Conservation (phyloP, 2,888 invertebrate species). For the Ormia ochracea region DNA sequence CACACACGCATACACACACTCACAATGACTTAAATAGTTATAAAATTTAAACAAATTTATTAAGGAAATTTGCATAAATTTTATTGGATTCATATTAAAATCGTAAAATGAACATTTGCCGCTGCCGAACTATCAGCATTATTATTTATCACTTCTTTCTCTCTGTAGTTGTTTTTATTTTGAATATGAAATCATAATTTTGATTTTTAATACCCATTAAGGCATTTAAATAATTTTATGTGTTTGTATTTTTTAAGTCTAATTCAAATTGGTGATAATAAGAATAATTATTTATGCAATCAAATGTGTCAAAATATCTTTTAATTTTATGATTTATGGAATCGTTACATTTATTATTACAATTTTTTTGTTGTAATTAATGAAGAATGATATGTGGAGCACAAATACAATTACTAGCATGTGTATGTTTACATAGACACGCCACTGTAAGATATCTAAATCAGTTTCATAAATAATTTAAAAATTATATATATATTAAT, state of each 20-base stretch:
- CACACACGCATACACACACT: background rate
- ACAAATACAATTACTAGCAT: background rate
- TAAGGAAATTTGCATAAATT: conserved; percentile 51
- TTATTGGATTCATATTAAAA: conserved; percentile 26
- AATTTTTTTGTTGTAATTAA: background rate
- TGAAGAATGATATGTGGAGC: background rate
- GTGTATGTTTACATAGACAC: too few relatives aligned
- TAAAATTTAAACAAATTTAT: conserved; percentile 48
- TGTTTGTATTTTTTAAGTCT: background rate
- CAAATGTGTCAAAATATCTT: conserved; percentile 58
- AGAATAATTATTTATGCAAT: conserved; percentile 52
- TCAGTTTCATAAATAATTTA: too few relatives aligned
- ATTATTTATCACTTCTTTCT: background rate
- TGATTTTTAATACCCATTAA: conserved; percentile 8
- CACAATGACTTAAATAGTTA: conserved; percentile 25
- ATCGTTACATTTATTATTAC: background rate
- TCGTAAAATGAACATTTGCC: background rate
- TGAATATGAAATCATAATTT: background rate
- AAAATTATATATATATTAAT: too few relatives aligned
- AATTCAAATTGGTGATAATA: conserved; percentile 2
- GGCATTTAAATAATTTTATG: conserved; percentile 8
- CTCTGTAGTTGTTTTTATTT: background rate
- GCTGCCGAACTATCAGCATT: background rate
- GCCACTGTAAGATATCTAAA: too few relatives aligned
- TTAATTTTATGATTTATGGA: conserved; percentile 5